Evolutionary conservation across 2,113 vertebrate species (phyloP), one percentile per base, ranked within the genome.

Genomic region (Anoplopoma fimbria): DNA sequence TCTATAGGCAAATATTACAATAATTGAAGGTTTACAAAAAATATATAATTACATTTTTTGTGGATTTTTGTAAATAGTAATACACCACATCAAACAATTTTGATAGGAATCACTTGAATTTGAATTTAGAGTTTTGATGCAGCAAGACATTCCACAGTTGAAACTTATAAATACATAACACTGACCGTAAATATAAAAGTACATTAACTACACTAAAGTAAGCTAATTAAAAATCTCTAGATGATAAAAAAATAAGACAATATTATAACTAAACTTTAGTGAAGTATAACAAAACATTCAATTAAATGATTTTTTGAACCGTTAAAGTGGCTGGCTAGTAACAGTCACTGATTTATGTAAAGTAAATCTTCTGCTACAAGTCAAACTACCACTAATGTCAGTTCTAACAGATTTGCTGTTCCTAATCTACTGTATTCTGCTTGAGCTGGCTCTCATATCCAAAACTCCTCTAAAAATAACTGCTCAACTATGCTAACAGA

Each of bases 401-500:
- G n/a, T 3, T 1, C 21, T 5, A n/a, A 57, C 34, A 67, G 25
- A 42, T 31, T n/a, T 23, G 23, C 62, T 67, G 74, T 33, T 40
- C 14, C 61, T 25, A 40, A 65, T 67, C 49, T 31, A 76, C 47
- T 17, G 42, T 25, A 71, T 64, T 63, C n/a, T n/a, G 45, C 57
- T 53, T 6, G 60, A 63, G 64, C 33, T 49, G 13, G 34, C 49
- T 76, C 57, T 17, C 31, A 25, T 53, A 55, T 62, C 84, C 63
- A 64, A 27, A 79, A 40, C 63, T 6, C 27, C 55, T 58, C 79
- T 64, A 87, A 91, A 84, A 77, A 87, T 38, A 80, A 68, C 69
- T n/a, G 47, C n/a, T 38, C 27, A n/a, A 5, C 61, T 45, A 47
- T 40, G n/a, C 71, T 29, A 85, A 69, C 92, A 93, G 89, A 92